Base-by-base conservation (phyloP, 37 sponge, comb jelly and placozoan species). In the Cliona cf. orientalis region DNA sequence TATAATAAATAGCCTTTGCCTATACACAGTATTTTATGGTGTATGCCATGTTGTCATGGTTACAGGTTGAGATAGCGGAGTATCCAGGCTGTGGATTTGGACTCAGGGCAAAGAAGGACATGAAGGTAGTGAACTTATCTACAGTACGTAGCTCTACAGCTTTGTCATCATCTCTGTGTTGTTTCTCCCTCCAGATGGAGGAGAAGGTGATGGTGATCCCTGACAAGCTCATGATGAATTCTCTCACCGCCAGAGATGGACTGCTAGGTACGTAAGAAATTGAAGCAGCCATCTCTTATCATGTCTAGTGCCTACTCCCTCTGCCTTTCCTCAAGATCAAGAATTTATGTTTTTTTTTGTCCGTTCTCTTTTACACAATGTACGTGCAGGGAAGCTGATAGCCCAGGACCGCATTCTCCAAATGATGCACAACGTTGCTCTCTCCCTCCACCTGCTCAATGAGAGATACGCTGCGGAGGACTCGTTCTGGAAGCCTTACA, bases 401-500 rank as follows among this genome's bases (percentile, higher is more conserved):
- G 28, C 55, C 23, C 65, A 46, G 17, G 87, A 91, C 31, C 82
- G 66, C 17, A 57, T 93, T 55, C 78, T 89, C 34, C 78, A 89
- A 58, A 76, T 58, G 25, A 89, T 93, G 94, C 90, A 87, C 3
- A 85, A 93, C 69, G 83, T 89, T 7, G 65, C 78, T 2, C 70
- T 93, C 4, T 84, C 90, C 0, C 42, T 93, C 42, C 80, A 78
- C 29, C 87, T 93, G 3, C 75, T 93, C 49, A 93, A 86, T 23
- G 94, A 93, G 35, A 57, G 74, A 53, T 79, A 76, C 56, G 67
- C 32, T 1, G 32, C 9, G 4, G n/a, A n/a, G n/a, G 39, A 72
- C 55, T 93, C 94, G 44, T 69, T 72, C 37, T 93, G 94, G 94
- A 89, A 78, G 62, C 94, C 90, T 23, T 93, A 93, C 72, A 86